Percentiles rank a stretch among this genome's conserved stretches.
Evolutionary conservation across 2,888 invertebrate species (phyloP).

Genomic region (Pristionchus fissidentatus): DNA sequence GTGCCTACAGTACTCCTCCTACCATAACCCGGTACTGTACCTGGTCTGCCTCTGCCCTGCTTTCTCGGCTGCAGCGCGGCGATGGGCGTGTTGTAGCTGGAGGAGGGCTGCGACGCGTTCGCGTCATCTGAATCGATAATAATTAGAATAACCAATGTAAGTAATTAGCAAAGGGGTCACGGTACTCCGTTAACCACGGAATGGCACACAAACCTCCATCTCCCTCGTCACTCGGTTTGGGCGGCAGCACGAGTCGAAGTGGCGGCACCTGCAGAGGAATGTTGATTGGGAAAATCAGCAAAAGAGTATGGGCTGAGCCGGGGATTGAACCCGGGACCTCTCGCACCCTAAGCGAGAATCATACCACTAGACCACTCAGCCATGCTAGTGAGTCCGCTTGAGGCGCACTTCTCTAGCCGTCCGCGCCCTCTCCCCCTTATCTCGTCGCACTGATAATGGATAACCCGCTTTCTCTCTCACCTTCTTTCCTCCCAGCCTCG

Average conservation of each 20-base stretch:
- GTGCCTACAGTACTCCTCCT: too few relatives aligned
- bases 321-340: conserved; percentile 76
- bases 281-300: not conserved
- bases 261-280: conserved; percentile 10
- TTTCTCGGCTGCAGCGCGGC: not conserved
- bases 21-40: not conserved
- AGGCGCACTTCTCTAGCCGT: conserved; percentile 7
- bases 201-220: too few relatives aligned
- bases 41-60: conserved; percentile 6
- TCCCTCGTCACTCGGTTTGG: conserved; percentile 38
- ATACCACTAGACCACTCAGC: conserved; percentile 76
- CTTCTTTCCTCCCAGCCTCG: conserved; percentile 29
- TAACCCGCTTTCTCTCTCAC: conserved; percentile 22
- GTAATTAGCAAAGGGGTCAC: too few relatives aligned
- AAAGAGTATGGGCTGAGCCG: conserved; percentile 61
- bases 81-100: conserved; percentile 7
- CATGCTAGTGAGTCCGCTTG: conserved; percentile 22
- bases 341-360: conserved; percentile 77
- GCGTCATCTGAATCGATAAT: not conserved
- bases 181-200: not conserved
- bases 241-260: conserved; percentile 37
- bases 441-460: not conserved
- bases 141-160: too few relatives aligned
- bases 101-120: not conserved
- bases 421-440: not conserved